Base-by-base conservation (phyloP, 2,797 vertebrate species). In the Microcaecilia unicolor region DNA sequence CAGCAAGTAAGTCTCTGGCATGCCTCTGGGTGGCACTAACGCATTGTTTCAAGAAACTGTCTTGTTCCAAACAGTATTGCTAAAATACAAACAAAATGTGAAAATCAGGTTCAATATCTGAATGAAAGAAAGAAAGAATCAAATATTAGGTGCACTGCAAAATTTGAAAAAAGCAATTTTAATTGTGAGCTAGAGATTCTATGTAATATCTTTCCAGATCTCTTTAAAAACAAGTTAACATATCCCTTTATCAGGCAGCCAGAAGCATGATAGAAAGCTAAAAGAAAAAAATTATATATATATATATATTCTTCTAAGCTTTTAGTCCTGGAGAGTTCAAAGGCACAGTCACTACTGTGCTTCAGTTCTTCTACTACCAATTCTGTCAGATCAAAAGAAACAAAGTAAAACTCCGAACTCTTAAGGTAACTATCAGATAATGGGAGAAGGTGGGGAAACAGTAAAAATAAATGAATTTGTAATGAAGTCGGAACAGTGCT, bases 291-390 rank as follows among this genome's bases (percentile, higher is more conserved):
- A n/a, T n/a, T n/a, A n/a, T n/a, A n/a, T n/a, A n/a, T n/a, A n/a
- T n/a, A n/a, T 46, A 61, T 58, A 67, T 64, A 51, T 64, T 62
- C 71, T 72, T 54, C 59, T 44, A 66, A 64, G 55, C 71, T 72
- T 72, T 72, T 64, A 74, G 64, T 64, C 68, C 68, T 70, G 68
- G 68, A 51, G 71, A 70, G 71, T 74, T 74, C 68, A 74, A 74
- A 72, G 71, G 28, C 44, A 42, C 55, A 64, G 48, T 16, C 50
- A 62, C 64, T 45, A 61, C 55, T 48, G 59, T 1, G 10, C 34
- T 61, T 68, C 61, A 49, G 28, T 39, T 50, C 51, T 55, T 47
- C 7, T 47, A 39, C 37, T 63, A 24, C 38, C 39, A 41, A 43
- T 61, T 40, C 42, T 31, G 57, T 15, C 51, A 55, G 54, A 61